phyloP scores from a whole-genome alignment of 1,140 invertebrate species.

The Eurytemora carolleeae region DNA sequence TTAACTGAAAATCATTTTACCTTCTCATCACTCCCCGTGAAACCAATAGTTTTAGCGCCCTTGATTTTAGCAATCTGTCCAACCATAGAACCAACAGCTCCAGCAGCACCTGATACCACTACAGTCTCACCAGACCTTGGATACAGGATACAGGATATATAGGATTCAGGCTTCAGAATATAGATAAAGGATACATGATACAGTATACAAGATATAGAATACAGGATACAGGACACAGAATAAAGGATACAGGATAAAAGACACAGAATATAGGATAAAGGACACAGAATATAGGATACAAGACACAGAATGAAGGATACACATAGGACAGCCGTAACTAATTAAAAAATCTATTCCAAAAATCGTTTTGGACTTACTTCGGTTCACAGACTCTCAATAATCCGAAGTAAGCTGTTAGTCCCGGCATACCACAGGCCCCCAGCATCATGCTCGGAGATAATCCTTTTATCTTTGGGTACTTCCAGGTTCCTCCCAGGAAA shows the following conservation, averaged over 20 bases:
- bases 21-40: slow-evolving; percentile 46
- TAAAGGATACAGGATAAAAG: no score
- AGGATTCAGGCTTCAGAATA: no score
- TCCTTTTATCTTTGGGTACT: slow-evolving; percentile 32
- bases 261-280: no score
- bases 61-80: slow-evolving; percentile 49
- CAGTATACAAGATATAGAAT: no score
- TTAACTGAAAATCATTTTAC: slow-evolving; percentile 45
- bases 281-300: no score
- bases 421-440: slow-evolving; percentile 41
- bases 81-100: slow-evolving; percentile 43
- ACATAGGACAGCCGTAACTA: no score
- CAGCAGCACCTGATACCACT: slow-evolving; percentile 35
- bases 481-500: no score
- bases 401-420: slow-evolving; percentile 43
- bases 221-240: no score
- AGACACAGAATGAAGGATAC: no score
- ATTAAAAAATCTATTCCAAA: slow-evolving; percentile 17
- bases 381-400: slow-evolving; percentile 43
- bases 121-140: slow-evolving; percentile 48
- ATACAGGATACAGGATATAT: no score
- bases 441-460: slow-evolving; percentile 35
- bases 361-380: no score
- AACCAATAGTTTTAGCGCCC: slow-evolving; percentile 45
- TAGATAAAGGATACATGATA: no score